These are phyloP conservation scores for Acleris sparsana DNA, from an alignment of 2,888 invertebrate species.

Conservation along the genomic window DNA sequence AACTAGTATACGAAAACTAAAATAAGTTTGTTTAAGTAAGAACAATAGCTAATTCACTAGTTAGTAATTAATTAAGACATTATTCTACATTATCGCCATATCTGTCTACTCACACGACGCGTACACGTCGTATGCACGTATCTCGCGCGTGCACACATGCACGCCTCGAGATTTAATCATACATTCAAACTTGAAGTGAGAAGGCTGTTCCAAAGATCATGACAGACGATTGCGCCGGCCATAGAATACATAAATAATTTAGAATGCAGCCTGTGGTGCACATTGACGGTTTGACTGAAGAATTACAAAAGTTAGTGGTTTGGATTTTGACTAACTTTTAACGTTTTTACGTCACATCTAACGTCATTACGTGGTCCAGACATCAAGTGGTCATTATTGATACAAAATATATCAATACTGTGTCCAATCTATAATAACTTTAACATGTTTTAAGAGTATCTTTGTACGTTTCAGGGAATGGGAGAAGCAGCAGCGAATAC, in stretches of 20 bases:
- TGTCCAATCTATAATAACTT: not conserved
- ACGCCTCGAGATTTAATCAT: conserved; percentile 29
- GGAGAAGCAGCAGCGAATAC: conserved; percentile 83
- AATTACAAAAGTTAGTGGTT: not conserved
- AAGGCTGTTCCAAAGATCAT: conserved; percentile 30
- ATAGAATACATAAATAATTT: conserved; percentile 3
- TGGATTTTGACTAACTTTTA: too few species aligned
- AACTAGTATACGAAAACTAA: too few species aligned
- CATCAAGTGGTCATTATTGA: too few species aligned
- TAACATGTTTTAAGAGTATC: not conserved
- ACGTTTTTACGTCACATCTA: too few species aligned
- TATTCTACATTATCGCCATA: conserved; percentile 26
- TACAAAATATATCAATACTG: too few species aligned
- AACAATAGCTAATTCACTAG: conserved; percentile 19
- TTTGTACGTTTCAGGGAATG: conserved; percentile 84
- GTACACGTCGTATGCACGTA: conserved; percentile 26
- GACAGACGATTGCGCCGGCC: conserved; percentile 20
- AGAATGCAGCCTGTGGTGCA: conserved; percentile 3
- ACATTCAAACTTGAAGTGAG: conserved; percentile 15
- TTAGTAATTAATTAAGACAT: conserved; percentile 24
- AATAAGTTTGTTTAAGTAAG: not conserved
- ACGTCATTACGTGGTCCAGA: too few species aligned
- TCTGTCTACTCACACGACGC: conserved; percentile 19
- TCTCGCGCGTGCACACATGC: conserved; percentile 24
- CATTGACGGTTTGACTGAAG: not conserved